Conservation (phyloP, 2,888 invertebrate genomes). For the Galerucella pusilla region DNA sequence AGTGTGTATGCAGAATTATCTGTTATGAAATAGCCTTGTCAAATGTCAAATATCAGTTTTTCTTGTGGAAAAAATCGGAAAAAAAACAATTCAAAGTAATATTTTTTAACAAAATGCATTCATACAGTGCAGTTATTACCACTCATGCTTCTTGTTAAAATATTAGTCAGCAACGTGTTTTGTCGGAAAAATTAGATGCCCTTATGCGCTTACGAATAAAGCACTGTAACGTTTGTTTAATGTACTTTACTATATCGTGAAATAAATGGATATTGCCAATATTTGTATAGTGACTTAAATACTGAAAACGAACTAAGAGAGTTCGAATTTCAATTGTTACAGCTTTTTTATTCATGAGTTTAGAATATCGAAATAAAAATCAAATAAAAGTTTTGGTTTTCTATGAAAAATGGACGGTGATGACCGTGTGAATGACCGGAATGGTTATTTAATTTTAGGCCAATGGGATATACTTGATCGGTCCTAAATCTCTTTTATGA, state of each 20-base stretch:
- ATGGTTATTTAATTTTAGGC: conserved; percentile 56
- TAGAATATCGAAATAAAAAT: conserved; percentile 42
- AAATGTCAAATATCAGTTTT: no score
- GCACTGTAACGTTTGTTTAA: no score
- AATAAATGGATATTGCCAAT: conserved; percentile 7
- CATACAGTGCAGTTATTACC: no score
- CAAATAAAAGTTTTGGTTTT: conserved; percentile 40
- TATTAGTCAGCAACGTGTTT: no score
- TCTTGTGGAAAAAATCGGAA: no score
- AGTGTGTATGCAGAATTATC: no score
- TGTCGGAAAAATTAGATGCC: no score
- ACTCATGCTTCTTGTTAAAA: no score
- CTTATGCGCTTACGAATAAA: no score
- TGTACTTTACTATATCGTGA: neutral
- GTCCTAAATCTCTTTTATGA: conserved; percentile 55
- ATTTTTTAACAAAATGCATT: no score
- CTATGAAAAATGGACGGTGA: conserved; percentile 47
- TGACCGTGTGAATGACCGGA: conserved; percentile 53
- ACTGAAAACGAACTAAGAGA: conserved; percentile 4
- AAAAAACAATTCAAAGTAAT: no score
- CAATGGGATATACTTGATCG: conserved; percentile 53
- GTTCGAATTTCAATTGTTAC: conserved; percentile 14
- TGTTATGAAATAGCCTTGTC: no score
- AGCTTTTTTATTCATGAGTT: conserved; percentile 37
- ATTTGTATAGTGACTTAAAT: neutral